Evolutionary conservation across 1,140 invertebrate genomes (phyloP), one percentile per base, ranked within the genome.

Genomic region (Drosophila setifemur): DNA sequence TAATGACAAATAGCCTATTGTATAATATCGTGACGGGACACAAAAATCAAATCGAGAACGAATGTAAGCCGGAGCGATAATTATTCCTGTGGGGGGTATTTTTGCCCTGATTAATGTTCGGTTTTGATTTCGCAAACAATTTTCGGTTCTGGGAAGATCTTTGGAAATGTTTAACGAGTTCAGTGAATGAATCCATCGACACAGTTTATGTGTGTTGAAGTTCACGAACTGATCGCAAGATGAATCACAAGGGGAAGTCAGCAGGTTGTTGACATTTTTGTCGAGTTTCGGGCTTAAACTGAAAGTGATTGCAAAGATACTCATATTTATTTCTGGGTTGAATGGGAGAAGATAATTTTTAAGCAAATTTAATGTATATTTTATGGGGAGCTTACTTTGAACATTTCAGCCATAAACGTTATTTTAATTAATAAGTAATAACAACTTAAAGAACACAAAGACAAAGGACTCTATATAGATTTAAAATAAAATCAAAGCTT

Each of bases 11-110:
- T 37, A 29, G 35, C 16, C 40, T 75, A 85, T 86, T 85, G 77
- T 85, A 85, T 73, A 85, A 83, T n/a, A n/a, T 83, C 78, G 78
- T 70, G 76, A 81, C 66, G 57, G 45, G 44, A 8, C 45, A 31
- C 25, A 53, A 49, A 53, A 49, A 71, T 47, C 9, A 21, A 39
- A 58, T 47, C 37, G 53, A 79, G 63, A 73, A 54, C 55, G 57
- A 60, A 72, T 70, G 70, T 63, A 50, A 67, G 63, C 39, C 63
- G 45, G 12, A 28, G 49, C 64, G 57, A 74, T 54, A 55, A 55
- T 37, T 52, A 40, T 18, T 14, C 8, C 26, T 60, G 16, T 14
- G 23, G 25, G 31, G 16, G 54, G 25, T 7, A 37, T 3, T 43
- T 37, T 19, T 8, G 40, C 14, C 9, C 60, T 63, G 60, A 63